Evolutionary conservation across 2,888 invertebrate genomes (phyloP), one percentile per base, ranked within the genome.

Genomic region (Orthonychiurus folsomi): DNA sequence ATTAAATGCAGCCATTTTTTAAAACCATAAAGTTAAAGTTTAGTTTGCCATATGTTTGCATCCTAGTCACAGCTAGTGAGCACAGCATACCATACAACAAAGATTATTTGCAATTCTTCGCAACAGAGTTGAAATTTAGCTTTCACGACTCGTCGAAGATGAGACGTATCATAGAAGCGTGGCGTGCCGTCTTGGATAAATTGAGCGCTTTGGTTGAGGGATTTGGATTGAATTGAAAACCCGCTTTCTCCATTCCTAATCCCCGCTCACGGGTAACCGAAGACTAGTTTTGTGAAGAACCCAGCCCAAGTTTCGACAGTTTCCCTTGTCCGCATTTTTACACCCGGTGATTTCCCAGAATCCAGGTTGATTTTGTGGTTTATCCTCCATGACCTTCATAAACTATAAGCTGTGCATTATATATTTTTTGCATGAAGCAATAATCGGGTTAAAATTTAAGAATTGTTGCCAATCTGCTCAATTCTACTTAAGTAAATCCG

Each of bases 291-390:
- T 28, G 15, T 60, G 54, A 18, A 63, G 60, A 52, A 58, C 59
- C 55, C 64, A 58, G 69, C 71, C 69, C 59, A 71, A 64, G 61
- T 68, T 71, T 62, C 68, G 69, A 56, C 74, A 74, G 60, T 75
- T 75, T 28, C 75, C 76, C 66, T 74, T 75, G 21, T 69, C 67
- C 47, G 77, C 77, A 50, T 24, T 20, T 15, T 60, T 60, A 64
- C 75, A 73, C 50, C 76, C 75, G 65, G 74, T 71, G 53, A 77
- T 72, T 66, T 76, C 76, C 78, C 78, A 78, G 60, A 78, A 75
- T 62, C 73, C 74, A 27, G 74, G 69, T 52, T 76, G 75, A 64
- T 75, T 74, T 50, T 73, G 71, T 56, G 74, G 74, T 59, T 73
- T 71, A 20, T 70, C 64, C 21, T 63, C 70, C 62, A 78, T 48